Base-by-base conservation (phyloP, 1,140 invertebrate genomes). In the Drosophila parvula region DNA sequence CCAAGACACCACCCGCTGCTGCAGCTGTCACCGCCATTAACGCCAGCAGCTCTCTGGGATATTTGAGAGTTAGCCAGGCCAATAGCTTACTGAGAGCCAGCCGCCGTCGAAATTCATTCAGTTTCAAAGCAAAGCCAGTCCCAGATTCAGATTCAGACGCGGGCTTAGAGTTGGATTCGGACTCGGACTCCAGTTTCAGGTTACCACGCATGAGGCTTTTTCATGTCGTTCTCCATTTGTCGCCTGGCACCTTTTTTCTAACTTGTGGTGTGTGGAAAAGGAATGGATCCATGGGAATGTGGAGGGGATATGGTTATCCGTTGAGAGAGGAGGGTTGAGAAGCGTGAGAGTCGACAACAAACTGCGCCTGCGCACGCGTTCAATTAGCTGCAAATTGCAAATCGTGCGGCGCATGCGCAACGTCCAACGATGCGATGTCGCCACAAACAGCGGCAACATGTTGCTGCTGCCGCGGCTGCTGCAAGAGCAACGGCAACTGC, bases 301-400 rank as follows among this genome's bases (percentile, higher is more conserved):
- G 56, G 45, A 12, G 43, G 53, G 53, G 48, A 62, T 36, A 44
- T 58, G 36, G 36, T 28, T 32, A 51, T 61, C 59, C 30, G 18
- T 4, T 14, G 57, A n/a, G 27, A 45, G 47, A 58, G 69, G 76
- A 48, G 43, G 69, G 45, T 36, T 53, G 59, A 50, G 61, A 63
- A 81, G 79, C 79, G 63, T 70, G 70, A 79, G 74, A 69, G 59
- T 36, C 71, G 81, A 70, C 62, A 75, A 90, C 81, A 81, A 89
- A 89, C 79, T 89, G 85, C 81, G 85, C 71, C 58, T 77, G 85
- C 81, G 81, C 85, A 89, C 85, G 85, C 85, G 85, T 89, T 90
- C 85, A 89, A 89, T 89, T 88, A 88, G 83, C 83, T 81, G 83
- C 83, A 88, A 88, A 88, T 82, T 88, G 83, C 83, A 88, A 85